Percentiles rank a stretch among this genome's conserved stretches.
phyloP scores from a whole-genome alignment of 2,113 vertebrate species.

The Gadus macrocephalus region DNA sequence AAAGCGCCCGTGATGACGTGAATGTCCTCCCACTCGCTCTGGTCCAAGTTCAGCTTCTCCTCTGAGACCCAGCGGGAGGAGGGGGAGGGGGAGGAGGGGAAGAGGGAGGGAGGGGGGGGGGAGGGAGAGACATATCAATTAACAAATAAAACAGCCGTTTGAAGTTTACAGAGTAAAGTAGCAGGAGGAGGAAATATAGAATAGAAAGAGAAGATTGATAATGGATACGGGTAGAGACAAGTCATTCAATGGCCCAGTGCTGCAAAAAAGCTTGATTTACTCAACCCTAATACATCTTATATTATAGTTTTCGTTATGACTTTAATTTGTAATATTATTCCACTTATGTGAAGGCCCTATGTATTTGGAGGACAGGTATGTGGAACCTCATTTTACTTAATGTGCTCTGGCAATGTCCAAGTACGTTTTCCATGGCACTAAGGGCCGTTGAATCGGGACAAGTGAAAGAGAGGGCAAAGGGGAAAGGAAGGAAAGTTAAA shows the following conservation, averaged over 20 bases:
- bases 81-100: not conserved
- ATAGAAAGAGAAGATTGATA: conserved; percentile 4
- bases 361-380: too few species aligned
- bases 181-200: conserved; percentile 20
- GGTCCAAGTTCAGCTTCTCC: conserved; percentile 82
- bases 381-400: too few species aligned
- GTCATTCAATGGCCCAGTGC: not conserved
- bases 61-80: conserved; percentile 59
- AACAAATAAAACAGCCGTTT: not conserved
- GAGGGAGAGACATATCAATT: not conserved
- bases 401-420: too few species aligned
- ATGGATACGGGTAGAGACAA: conserved; percentile 5
- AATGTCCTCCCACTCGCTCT: conserved; percentile 86
- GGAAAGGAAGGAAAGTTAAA: too few species aligned
- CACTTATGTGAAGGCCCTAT: too few species aligned
- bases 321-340: too few species aligned
- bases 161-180: conserved; percentile 6
- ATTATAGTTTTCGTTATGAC: too few species aligned
- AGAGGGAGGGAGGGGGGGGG: not conserved
- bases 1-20: conserved; percentile 88
- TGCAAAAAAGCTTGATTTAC: not conserved
- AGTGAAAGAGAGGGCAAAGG: too few species aligned
- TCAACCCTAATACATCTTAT: not conserved
- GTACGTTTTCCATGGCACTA: too few species aligned
- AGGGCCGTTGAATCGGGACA: too few species aligned